Evolutionary conservation across 2,888 invertebrate genomes (phyloP), one percentile per base, ranked within the genome.

Genomic region (Nezara viridula): DNA sequence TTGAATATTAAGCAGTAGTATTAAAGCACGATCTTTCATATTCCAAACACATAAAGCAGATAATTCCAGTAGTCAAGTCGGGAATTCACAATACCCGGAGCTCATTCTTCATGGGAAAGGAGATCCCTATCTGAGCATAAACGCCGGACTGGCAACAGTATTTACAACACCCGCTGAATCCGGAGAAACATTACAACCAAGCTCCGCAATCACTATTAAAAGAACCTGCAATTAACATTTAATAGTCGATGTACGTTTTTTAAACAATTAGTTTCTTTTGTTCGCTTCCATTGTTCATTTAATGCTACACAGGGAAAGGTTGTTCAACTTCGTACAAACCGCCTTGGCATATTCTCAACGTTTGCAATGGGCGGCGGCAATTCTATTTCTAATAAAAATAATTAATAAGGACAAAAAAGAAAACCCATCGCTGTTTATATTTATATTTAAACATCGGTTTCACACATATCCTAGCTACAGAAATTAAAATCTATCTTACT

Each of bases 61-160:
- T 60, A 60, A 60, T 60, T 60, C 60, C 60, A 60, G 60, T 60
- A 60, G 60, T 60, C 60, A 60, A 60, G 60, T 60, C 27, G 60
- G 60, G 60, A 60, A 60, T 60, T 24, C 60, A 60, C 60, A 60
- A 60, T 60, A 60, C 27, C 60, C 27, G 60, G 60, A 60, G 12
- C 27, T 27, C 60, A 60, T 60, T 60, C 60, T 60, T 60, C 60
- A 60, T 60, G 60, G 60, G 60, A 60, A 60, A 60, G 60, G 60
- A 60, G 60, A 60, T 60, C 14, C n/a, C 60, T 60, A 60, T 60
- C 60, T 60, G 27, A 27, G 27, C 60, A 60, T 60, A 60, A 60
- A 60, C 27, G 60, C 27, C 12, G 60, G 60, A 27, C 60, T 14
- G 60, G 27, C 14, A 60, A 27, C 27, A 60, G 60, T 60, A 60